These are phyloP conservation scores for Parelbella ahira DNA, from an alignment of 2,888 invertebrate species.

Conservation along the genomic window DNA sequence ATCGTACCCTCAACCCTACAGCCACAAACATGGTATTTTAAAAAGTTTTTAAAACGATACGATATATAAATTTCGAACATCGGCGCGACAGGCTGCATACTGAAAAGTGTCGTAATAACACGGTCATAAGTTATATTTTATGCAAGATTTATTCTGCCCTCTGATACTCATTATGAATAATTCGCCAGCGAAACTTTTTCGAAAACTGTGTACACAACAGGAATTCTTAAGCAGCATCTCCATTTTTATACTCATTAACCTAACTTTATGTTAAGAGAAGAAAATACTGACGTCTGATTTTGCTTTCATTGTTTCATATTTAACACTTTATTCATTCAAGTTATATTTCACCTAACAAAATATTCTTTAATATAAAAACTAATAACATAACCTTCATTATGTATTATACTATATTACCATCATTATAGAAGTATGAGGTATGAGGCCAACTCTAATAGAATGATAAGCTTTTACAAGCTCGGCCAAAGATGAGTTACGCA, in stretches of 20 bases:
- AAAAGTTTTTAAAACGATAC: slow-evolving; percentile 49
- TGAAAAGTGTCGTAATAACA: slow-evolving; percentile 61
- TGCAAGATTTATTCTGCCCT: slow-evolving; percentile 45
- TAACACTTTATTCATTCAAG: too few relatives aligned
- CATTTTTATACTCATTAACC: slow-evolving; percentile 28
- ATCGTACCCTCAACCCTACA: slow-evolving; percentile 61
- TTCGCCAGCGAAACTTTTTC: slow-evolving; percentile 64
- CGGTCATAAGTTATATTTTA: slow-evolving; percentile 61
- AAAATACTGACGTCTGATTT: not conserved
- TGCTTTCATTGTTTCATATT: not conserved
- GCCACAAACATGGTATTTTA: slow-evolving; percentile 59
- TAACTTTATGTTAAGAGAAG: slow-evolving; percentile 11
- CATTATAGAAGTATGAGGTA: too few relatives aligned
- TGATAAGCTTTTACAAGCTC: too few relatives aligned
- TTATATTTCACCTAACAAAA: too few relatives aligned
- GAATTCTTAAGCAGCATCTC: slow-evolving; percentile 62
- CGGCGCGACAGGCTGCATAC: slow-evolving; percentile 52
- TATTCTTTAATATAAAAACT: too few relatives aligned
- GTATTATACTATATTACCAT: too few relatives aligned
- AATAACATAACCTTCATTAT: too few relatives aligned
- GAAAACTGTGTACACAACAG: slow-evolving; percentile 66
- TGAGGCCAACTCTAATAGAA: too few relatives aligned
- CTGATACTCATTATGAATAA: slow-evolving; percentile 69
- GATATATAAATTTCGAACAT: slow-evolving; percentile 62
- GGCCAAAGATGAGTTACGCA: too few relatives aligned